A percentile compares a stretch with the other conserved stretches of the same genome.
phyloP scores from a whole-genome alignment of 37 sponge, comb jelly and placozoan species.

The Halichondria panicea region DNA sequence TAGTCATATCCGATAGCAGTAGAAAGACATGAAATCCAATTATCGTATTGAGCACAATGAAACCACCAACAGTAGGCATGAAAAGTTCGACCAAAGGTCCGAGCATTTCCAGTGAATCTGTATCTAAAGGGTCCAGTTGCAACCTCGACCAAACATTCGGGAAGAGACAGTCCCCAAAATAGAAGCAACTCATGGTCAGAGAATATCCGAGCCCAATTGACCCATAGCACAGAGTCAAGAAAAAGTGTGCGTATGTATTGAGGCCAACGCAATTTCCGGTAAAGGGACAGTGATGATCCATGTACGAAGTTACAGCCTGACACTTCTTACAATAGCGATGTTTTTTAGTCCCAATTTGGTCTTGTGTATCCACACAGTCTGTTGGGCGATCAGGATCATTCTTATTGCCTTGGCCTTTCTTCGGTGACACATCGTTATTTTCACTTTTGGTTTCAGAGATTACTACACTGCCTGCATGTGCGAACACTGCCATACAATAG shows the following conservation, averaged over 20 bases:
- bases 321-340: slow-evolving; percentile 42
- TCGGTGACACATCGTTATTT: background rate
- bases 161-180: slow-evolving; percentile 36
- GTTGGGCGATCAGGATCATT: no score
- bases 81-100: slow-evolving; percentile 1
- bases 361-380: slow-evolving; percentile 1
- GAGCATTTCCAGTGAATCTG: background rate
- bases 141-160: slow-evolving; percentile 3
- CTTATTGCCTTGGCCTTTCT: no score
- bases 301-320: slow-evolving; percentile 13
- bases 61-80: slow-evolving; percentile 14
- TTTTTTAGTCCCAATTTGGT: background rate
- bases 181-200: slow-evolving; percentile 14
- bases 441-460: background rate
- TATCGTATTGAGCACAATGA: background rate
- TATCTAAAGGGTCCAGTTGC: background rate
- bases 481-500: slow-evolving; percentile 34
- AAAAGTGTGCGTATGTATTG: slow-evolving; percentile 42
- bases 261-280: slow-evolving; percentile 65
- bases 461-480: slow-evolving; percentile 5
- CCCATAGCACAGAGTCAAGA: slow-evolving; percentile 24
- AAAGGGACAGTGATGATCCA: slow-evolving; percentile 76
- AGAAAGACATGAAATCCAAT: slow-evolving; percentile 6
- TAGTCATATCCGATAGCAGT: slow-evolving; percentile 13
- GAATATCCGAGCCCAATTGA: slow-evolving; percentile 40